phyloP scores from a whole-genome alignment of 2,113 vertebrate species.

The Myotis yumanensis region DNA sequence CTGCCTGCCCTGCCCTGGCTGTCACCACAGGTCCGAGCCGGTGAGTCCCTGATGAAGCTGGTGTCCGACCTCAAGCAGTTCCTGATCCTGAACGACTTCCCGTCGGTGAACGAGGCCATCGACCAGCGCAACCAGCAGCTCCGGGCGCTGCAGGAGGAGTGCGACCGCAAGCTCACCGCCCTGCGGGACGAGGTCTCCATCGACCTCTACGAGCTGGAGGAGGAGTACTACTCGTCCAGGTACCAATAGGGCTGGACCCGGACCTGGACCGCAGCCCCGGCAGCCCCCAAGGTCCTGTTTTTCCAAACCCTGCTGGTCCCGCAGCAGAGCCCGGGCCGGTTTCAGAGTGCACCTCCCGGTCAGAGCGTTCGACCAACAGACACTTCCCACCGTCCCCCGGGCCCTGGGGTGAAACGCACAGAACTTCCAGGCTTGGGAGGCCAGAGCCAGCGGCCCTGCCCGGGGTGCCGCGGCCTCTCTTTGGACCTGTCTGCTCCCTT shows the following conservation, averaged over 20 bases:
- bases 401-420: background rate
- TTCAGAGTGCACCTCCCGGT: background rate
- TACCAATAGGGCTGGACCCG: conserved; percentile 91
- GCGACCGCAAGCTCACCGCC: conserved; percentile 95
- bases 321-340: background rate
- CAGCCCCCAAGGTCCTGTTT: background rate
- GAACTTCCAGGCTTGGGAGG: background rate
- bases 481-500: background rate
- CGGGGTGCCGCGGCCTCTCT: background rate
- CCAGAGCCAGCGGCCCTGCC: background rate
- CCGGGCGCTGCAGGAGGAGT: conserved; percentile 93
- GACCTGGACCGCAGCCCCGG: background rate
- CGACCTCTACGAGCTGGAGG: conserved; percentile 99
- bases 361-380: background rate
- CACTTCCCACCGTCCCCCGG: background rate
- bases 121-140: conserved; percentile 96
- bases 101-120: conserved; percentile 97
- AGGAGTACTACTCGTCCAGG: conserved; percentile 99
- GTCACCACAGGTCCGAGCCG: conserved; percentile 91
- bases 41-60: conserved; percentile 98
- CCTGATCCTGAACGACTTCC: conserved; percentile 98
- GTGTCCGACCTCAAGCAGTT: conserved; percentile 99
- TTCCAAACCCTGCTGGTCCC: background rate
- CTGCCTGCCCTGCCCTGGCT: background rate
- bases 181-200: conserved; percentile 96